A percentile compares a stretch with the other conserved stretches of the same genome.
Conservation (phyloP, 2,888 invertebrate species). For the Hoplodrina ambigua region DNA sequence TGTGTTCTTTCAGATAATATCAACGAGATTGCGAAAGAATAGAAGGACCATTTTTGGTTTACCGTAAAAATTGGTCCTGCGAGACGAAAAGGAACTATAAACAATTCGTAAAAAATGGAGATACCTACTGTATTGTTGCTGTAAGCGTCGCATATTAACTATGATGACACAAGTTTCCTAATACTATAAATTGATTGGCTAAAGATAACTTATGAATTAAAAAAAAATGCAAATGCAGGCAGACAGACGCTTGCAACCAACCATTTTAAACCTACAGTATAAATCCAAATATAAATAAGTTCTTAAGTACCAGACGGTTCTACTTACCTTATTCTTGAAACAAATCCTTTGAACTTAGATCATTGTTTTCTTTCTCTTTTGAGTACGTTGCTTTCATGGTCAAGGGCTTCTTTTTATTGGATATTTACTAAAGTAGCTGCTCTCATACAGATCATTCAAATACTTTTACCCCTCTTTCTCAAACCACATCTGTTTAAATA, state of each 20-base stretch:
- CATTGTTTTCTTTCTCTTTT: slow-evolving; percentile 25
- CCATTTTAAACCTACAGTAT: neutral
- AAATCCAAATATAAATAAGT: slow-evolving; percentile 30
- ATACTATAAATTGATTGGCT: no score
- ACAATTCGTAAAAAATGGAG: no score
- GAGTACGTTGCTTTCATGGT: neutral
- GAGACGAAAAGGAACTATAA: neutral
- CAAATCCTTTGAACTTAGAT: slow-evolving; percentile 25
- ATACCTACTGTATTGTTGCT: no score
- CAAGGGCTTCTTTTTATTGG: slow-evolving; percentile 8
- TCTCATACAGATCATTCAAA: neutral
- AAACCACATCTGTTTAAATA: neutral
- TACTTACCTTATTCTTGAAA: slow-evolving; percentile 12
- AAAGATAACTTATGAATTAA: no score
- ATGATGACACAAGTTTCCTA: no score
- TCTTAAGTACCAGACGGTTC: slow-evolving; percentile 12
- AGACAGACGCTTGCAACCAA: neutral
- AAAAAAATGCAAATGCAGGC: no score
- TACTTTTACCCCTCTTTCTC: neutral
- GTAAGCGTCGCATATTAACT: no score
- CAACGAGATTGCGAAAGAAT: slow-evolving; percentile 19
- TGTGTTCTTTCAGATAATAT: slow-evolving; percentile 41
- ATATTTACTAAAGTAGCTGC: neutral
- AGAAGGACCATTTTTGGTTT: slow-evolving; percentile 17
- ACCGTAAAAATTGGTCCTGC: slow-evolving; percentile 1